phyloP scores from a whole-genome alignment of 2,888 invertebrate genomes.

The Philonicus albiceps region DNA sequence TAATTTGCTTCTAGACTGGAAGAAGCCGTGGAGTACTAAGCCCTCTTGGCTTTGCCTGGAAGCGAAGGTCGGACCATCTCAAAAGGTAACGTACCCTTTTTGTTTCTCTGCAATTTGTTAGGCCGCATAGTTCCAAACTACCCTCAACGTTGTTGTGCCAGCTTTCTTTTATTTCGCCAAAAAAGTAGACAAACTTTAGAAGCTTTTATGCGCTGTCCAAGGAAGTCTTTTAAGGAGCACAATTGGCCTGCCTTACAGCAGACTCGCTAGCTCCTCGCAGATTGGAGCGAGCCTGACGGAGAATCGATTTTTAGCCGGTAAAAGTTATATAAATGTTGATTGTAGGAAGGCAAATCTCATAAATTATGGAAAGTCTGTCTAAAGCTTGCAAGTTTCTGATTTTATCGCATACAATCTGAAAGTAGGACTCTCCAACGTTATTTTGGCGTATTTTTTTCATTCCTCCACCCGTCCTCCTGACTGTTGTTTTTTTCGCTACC shows the following conservation, averaged over 20 bases:
- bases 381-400: slow-evolving; percentile 25
- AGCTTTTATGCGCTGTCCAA: slow-evolving; percentile 10
- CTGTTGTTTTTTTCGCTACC: neutral
- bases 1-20: neutral
- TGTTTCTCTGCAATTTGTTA: neutral
- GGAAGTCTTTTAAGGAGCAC: neutral
- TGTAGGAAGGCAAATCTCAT: slow-evolving; percentile 29
- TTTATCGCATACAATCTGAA: slow-evolving; percentile 12
- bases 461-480: neutral
- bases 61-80: neutral
- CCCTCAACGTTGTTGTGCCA: neutral
- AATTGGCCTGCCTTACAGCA: neutral
- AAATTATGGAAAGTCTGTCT: slow-evolving; percentile 38
- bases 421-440: neutral
- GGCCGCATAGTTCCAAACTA: neutral
- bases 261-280: neutral
- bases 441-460: neutral
- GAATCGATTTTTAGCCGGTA: slow-evolving; percentile 36
- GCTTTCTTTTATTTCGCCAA: slow-evolving; percentile 2
- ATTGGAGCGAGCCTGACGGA: neutral
- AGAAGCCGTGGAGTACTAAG: neutral
- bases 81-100: slow-evolving; percentile 9
- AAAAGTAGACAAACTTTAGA: slow-evolving; percentile 17
- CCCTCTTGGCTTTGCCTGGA: neutral
- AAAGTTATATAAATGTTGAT: slow-evolving; percentile 35